Base-by-base conservation (phyloP, 2,888 invertebrate genomes). In the Macropis europaea region DNA sequence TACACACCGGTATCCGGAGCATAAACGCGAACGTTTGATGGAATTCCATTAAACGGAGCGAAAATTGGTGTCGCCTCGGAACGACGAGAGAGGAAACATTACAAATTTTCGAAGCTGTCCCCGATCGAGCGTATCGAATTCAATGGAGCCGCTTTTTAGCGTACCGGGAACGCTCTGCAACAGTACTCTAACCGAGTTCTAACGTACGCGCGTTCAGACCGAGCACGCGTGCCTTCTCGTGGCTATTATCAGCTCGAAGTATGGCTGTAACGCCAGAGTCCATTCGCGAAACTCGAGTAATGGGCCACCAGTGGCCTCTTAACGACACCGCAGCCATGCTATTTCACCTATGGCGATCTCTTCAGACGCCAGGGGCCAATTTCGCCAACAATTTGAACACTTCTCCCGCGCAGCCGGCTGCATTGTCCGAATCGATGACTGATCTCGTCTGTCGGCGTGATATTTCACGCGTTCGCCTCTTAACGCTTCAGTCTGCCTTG, bases 281-380 rank as follows among this genome's bases (percentile, higher is more conserved):
- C 81, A 80, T 84, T 86, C 83, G 83, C 83, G 36, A 79, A 81
- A 79, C 79, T 57, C 82, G 74, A 86, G 81, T 86, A 86, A 87
- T 86, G 86, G 83, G 80, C 75, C 76, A 70, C 81, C 67, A 61
- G 74, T 61, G 63, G 50, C 73, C 72, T 73, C 71, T 66, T 68
- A 73, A 77, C 79, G 62, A 76, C 71, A 57, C 15, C 45, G 45
- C 68, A 47, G 50, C 47, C 64, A 73, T 75, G 70, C 75, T 82
- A 82, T 83, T 84, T 84, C 72, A 84, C 78, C 34, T 38, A 26
- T 13, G 28, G 30, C 47, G 34, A 56, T 48, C 26, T 64, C 53
- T n/a, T 42, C 38, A 40, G 56, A 38, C 63, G 61, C 68, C 59
- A 54, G 59, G 52, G 59, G 63, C 66, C 57, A 52, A 64, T 57